A percentile compares a stretch with the other conserved stretches of the same genome.
Evolutionary conservation across 37 sponge, comb jelly and placozoan species (phyloP).

Genomic region (Tethya wilhelma): DNA sequence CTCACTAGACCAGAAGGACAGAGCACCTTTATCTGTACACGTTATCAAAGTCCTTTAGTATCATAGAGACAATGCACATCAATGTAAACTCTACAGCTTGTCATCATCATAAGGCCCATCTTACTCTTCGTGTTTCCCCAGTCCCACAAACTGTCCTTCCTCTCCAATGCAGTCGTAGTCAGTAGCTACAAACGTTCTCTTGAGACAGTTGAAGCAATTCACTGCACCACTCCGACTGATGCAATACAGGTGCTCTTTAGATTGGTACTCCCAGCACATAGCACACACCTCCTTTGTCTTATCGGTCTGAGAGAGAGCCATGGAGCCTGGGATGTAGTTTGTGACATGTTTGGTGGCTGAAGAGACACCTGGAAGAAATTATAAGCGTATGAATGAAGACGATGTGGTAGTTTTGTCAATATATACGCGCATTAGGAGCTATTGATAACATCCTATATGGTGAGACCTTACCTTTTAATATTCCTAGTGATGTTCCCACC

Average conservation of each 20-base stretch:
- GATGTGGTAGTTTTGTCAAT: background rate
- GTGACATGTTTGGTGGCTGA: slow-evolving; percentile 4
- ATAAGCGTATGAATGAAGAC: background rate
- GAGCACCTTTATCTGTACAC: slow-evolving; percentile 64
- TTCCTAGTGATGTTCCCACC: slow-evolving; percentile 69
- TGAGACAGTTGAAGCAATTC: slow-evolving; percentile 30
- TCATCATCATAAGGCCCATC: no score
- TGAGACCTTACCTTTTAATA: slow-evolving; percentile 66
- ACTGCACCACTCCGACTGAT: slow-evolving; percentile 54
- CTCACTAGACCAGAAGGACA: slow-evolving; percentile 70
- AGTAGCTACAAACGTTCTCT: slow-evolving; percentile 23
- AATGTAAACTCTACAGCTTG: no score
- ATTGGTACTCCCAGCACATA: slow-evolving; percentile 73
- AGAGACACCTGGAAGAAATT: slow-evolving; percentile 28
- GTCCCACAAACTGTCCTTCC: slow-evolving; percentile 45
- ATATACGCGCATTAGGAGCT: background rate
- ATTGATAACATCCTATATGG: background rate
- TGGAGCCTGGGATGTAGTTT: slow-evolving; percentile 42
- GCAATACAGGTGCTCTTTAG: slow-evolving; percentile 42
- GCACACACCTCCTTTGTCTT: slow-evolving; percentile 44
- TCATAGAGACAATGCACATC: background rate
- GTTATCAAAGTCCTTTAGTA: slow-evolving; percentile 56
- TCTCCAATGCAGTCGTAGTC: slow-evolving; percentile 69
- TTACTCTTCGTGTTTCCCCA: slow-evolving; percentile 63
- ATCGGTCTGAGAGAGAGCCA: slow-evolving; percentile 32